A percentile compares a stretch with the other conserved stretches of the same genome.
Conservation (phyloP, 2,888 invertebrate genomes). For the Boloria selene region DNA sequence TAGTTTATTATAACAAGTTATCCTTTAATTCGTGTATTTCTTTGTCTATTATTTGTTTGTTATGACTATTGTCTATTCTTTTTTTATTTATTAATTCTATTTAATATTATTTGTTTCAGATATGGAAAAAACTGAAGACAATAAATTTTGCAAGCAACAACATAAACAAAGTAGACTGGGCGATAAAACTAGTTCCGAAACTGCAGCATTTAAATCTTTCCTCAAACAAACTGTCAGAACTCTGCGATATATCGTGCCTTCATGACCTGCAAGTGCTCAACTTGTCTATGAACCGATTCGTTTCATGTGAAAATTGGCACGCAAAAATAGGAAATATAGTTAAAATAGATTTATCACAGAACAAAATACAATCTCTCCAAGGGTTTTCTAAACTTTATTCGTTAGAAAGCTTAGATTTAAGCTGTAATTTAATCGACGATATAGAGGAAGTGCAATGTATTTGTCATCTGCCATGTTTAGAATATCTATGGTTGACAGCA, state of each 20-base stretch:
- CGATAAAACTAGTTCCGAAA: constrained; percentile 88
- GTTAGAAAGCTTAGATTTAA: constrained; percentile 91
- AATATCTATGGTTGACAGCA: constrained; percentile 92
- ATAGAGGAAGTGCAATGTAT: constrained; percentile 91
- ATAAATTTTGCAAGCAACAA: constrained; percentile 91
- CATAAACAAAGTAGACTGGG: constrained; percentile 89
- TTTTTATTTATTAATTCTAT: not conserved
- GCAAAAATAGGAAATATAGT: constrained; percentile 93
- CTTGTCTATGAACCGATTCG: constrained; percentile 90
- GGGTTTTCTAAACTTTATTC: constrained; percentile 93
- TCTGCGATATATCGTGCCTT: constrained; percentile 90
- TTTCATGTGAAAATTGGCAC: constrained; percentile 88
- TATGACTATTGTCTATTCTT: not conserved
- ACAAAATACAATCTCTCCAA: constrained; percentile 86
- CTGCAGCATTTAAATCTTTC: constrained; percentile 88
- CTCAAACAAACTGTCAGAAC: constrained; percentile 88
- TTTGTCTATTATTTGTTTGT: not conserved
- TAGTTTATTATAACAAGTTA: no score
- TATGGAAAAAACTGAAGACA: constrained; percentile 86
- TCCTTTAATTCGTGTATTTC: no score
- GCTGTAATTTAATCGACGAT: constrained; percentile 91
- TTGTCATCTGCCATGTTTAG: constrained; percentile 91
- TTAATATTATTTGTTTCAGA: constrained; percentile 62
- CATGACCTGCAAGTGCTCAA: constrained; percentile 89
- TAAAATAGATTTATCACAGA: constrained; percentile 92